phyloP scores from a whole-genome alignment of 2,797 vertebrate species.

The Nannoperca obscura region DNA sequence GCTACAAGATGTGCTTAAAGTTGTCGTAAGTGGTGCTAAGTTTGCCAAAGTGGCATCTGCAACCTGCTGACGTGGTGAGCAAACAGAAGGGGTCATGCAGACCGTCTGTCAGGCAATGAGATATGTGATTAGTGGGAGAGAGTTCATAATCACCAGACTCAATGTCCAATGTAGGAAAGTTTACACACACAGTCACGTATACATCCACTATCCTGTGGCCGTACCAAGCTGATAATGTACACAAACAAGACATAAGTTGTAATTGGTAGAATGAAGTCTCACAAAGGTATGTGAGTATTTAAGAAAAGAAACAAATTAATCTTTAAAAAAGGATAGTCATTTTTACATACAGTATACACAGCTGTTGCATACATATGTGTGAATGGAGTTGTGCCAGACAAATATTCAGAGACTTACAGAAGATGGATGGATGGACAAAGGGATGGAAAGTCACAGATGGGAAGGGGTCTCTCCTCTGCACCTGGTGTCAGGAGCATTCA shows the following conservation, averaged over 20 bases:
- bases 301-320: background rate
- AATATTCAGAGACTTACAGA: conserved; percentile 21
- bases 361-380: background rate
- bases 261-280: background rate
- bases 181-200: background rate
- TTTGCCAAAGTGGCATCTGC: conserved; percentile 21
- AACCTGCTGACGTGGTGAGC: conserved; percentile 52
- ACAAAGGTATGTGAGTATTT: background rate
- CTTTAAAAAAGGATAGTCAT: background rate
- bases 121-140: conserved; percentile 45
- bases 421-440: conserved; percentile 39
- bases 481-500: conserved; percentile 43
- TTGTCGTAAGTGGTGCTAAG: conserved; percentile 31
- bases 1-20: conserved; percentile 30
- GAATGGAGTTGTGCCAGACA: conserved; percentile 24
- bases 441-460: conserved; percentile 58
- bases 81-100: conserved; percentile 32
- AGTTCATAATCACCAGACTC: conserved; percentile 34
- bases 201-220: background rate
- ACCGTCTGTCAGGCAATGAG: conserved; percentile 50
- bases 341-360: background rate
- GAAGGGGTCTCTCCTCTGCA: conserved; percentile 52
- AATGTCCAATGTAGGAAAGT: background rate
- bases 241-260: background rate
- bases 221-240: background rate